These are phyloP conservation scores for Sesamia inferens DNA, from an alignment of 2,888 invertebrate species.

Conservation along the genomic window DNA sequence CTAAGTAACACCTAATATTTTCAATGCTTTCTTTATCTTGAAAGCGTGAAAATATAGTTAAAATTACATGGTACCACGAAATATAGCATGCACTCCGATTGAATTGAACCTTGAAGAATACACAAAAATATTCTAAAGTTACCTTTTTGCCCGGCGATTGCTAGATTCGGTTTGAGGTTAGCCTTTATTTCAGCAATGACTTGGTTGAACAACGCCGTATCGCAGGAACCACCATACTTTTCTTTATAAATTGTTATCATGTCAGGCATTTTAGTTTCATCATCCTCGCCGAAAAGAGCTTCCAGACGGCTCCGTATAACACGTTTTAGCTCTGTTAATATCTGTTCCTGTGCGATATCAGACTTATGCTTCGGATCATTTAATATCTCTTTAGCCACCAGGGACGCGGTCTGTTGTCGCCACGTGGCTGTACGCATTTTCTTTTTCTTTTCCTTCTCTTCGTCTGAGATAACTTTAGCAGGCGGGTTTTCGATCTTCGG, in stretches of 20 bases:
- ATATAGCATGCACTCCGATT: constrained; percentile 16
- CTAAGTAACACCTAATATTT: constrained; percentile 9
- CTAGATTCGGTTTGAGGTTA: not conserved
- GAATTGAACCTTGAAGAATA: constrained; percentile 18
- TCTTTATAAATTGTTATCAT: constrained; percentile 36
- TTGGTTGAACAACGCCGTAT: constrained; percentile 32
- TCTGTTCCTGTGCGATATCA: not conserved
- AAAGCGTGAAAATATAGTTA: constrained; percentile 11
- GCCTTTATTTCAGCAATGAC: constrained; percentile 9
- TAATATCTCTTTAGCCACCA: constrained; percentile 27
- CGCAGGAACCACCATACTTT: constrained; percentile 8
- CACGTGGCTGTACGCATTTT: constrained; percentile 32
- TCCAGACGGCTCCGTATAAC: constrained; percentile 36
- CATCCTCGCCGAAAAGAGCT: constrained; percentile 24
- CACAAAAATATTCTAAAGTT: constrained; percentile 38
- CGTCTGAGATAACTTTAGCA: not conserved
- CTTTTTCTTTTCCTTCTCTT: constrained; percentile 8
- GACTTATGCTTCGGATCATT: not conserved
- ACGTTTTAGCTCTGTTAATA: constrained; percentile 32
- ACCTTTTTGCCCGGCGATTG: constrained; percentile 31
- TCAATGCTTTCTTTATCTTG: constrained; percentile 10
- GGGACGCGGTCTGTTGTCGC: constrained; percentile 39
- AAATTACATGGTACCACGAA: constrained; percentile 6
- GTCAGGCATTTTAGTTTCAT: constrained; percentile 12
- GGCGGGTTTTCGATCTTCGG: not conserved